A percentile compares a stretch with the other conserved stretches of the same genome.
These are phyloP conservation scores for Amyelois transitella DNA, from an alignment of 1,140 invertebrate species.

Conservation along the genomic window DNA sequence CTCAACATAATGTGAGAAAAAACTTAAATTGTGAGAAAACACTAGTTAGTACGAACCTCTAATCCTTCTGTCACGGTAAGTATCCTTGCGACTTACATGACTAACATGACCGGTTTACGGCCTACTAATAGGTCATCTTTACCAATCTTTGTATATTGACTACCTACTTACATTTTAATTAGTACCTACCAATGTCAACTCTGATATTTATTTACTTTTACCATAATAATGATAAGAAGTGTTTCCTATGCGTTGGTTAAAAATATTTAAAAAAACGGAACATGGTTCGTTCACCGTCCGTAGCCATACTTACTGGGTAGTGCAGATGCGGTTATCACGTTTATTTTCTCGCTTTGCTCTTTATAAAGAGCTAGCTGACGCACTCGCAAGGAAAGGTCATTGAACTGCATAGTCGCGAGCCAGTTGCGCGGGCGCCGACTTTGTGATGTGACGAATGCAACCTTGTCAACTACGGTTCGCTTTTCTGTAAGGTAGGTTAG, in stretches of 20 bases:
- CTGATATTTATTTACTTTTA: neutral
- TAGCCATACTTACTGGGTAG: conserved; percentile 14
- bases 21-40: too few relatives aligned
- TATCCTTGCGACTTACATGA: conserved; percentile 42
- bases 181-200: neutral
- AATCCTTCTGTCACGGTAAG: conserved; percentile 22
- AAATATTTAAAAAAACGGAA: neutral
- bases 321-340: conserved; percentile 60
- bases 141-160: too few relatives aligned
- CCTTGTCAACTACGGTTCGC: conserved; percentile 19
- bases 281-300: neutral
- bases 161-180: neutral
- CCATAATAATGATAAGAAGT: neutral
- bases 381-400: conserved; percentile 44
- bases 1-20: too few relatives aligned
- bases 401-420: conserved; percentile 42
- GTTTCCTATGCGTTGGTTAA: neutral
- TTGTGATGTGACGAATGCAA: conserved; percentile 32
- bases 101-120: conserved; percentile 45
- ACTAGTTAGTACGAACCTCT: too few relatives aligned
- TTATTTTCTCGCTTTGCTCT: conserved; percentile 68
- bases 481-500: conserved; percentile 9
- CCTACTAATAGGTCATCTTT: too few relatives aligned
- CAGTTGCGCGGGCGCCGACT: conserved; percentile 25
- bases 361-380: conserved; percentile 65